phyloP scores from a whole-genome alignment of 1,140 invertebrate species.

The Neodiprion virginianus region DNA sequence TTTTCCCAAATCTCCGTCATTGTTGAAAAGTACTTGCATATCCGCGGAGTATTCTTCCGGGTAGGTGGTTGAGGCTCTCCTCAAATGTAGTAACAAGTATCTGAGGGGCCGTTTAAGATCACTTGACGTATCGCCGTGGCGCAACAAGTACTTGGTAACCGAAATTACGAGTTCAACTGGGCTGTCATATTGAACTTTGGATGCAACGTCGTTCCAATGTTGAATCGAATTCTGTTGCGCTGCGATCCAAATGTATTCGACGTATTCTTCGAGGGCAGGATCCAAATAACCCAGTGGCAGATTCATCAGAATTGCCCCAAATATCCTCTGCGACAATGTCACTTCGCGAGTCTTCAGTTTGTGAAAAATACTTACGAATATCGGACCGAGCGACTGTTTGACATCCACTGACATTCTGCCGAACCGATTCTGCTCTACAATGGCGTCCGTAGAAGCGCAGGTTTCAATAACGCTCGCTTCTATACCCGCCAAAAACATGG shows the following conservation, averaged over 20 bases:
- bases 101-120: conserved; percentile 11
- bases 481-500: not conserved
- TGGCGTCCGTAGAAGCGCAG: not conserved
- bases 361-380: conserved; percentile 20
- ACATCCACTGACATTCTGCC: not conserved
- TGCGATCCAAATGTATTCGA: conserved; percentile 26
- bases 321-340: conserved; percentile 25
- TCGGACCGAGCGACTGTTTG: conserved; percentile 8
- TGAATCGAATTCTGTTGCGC: conserved; percentile 16
- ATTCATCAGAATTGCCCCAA: conserved; percentile 31
- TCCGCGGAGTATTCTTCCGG: conserved; percentile 1
- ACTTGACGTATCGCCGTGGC: not conserved
- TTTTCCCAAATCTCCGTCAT: conserved; percentile 20
- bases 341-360: conserved; percentile 4
- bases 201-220: conserved; percentile 18
- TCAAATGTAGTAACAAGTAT: conserved; percentile 29
- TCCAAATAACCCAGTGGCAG: conserved; percentile 26
- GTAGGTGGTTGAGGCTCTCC: not conserved
- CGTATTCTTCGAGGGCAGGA: conserved; percentile 30
- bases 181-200: not conserved
- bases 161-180: conserved; percentile 20
- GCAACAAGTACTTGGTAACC: conserved; percentile 16
- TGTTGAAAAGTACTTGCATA: conserved; percentile 3
- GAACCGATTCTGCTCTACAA: not conserved
- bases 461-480: not conserved